Evolutionary conservation across 2,888 invertebrate genomes (phyloP), one percentile per base, ranked within the genome.

Genomic region (Drosophila prostipennis): DNA sequence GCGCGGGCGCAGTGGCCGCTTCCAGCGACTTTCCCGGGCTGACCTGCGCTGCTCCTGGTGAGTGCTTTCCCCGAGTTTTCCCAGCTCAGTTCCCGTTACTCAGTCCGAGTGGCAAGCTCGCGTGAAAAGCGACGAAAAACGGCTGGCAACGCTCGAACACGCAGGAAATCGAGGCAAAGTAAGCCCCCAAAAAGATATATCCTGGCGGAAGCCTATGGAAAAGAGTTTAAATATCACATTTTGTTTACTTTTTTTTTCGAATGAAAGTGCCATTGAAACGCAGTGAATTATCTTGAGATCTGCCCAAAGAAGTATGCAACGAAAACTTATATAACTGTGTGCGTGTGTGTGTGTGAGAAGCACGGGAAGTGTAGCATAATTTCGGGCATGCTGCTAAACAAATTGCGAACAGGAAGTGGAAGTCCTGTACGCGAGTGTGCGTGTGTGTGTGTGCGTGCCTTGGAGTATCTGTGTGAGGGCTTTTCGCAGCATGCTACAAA

Each of bases 71-170:
- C 54, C 37, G 2, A n/a, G 61, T 45, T 45, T 49, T 54, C 57
- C 74, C 74, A 54, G 57, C 60, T 73, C 58, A 67, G 68, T 73
- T 77, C 80, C 76, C 78, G 57, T 65, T 57, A 69, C 61, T 75
- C 68, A 87, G 87, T 85, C 82, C 77, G 82, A 85, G 84, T 76
- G 78, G 73, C 79, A 52, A 82, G 87, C 85, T 85, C 82, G 86
- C 76, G 87, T 80, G 76, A 60, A 53, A 46, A 37, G 45, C 32
- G 37, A 14, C 55, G 34, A 45, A 19, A 37, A 65, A 56, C 43
- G 57, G 19, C 71, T 71, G 72, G 72, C 74, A 68, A 60, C 73
- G 49, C 68, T 72, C 63, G 49, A 34, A 36, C 36, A 36, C 45
- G 61, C 58, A 61, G 60, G 60, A 61, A 46, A 60, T 57, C 60